A percentile compares a stretch with the other conserved stretches of the same genome.
Evolutionary conservation across 2,797 vertebrate species (phyloP).

Genomic region (Sciurus carolinensis): DNA sequence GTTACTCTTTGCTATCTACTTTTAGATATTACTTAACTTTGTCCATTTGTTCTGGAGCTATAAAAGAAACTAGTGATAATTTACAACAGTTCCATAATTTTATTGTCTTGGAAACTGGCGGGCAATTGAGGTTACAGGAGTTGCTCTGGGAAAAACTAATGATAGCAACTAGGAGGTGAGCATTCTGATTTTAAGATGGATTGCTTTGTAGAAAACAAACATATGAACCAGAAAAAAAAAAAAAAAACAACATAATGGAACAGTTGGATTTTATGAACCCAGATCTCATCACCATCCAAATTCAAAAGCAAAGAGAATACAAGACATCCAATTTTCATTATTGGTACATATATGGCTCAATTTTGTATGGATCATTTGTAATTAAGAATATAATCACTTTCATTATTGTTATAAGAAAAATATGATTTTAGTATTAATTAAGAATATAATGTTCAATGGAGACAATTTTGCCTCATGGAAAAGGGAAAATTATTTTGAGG

Average conservation of each 20-base stretch:
- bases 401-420: neutral
- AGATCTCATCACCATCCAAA: neutral
- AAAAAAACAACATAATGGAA: neutral
- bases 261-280: neutral
- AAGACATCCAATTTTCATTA: neutral
- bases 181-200: slow-evolving; percentile 32
- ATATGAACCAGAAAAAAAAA: neutral
- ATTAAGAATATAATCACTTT: slow-evolving; percentile 34
- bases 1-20: neutral
- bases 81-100: neutral
- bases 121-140: neutral
- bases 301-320: neutral
- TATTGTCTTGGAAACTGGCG: neutral
- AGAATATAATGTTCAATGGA: neutral
- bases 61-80: neutral
- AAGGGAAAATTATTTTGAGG: slow-evolving; percentile 33
- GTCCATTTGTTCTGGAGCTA: neutral
- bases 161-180: neutral
- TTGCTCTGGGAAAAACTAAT: slow-evolving; percentile 23
- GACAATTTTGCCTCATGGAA: slow-evolving; percentile 4
- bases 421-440: neutral
- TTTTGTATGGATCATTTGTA: slow-evolving; percentile 1
- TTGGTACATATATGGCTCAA: neutral
- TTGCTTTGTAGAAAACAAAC: neutral
- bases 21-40: slow-evolving; percentile 32